phyloP scores from a whole-genome alignment of 2,888 invertebrate species.

The Zhengitettix transpicula region DNA sequence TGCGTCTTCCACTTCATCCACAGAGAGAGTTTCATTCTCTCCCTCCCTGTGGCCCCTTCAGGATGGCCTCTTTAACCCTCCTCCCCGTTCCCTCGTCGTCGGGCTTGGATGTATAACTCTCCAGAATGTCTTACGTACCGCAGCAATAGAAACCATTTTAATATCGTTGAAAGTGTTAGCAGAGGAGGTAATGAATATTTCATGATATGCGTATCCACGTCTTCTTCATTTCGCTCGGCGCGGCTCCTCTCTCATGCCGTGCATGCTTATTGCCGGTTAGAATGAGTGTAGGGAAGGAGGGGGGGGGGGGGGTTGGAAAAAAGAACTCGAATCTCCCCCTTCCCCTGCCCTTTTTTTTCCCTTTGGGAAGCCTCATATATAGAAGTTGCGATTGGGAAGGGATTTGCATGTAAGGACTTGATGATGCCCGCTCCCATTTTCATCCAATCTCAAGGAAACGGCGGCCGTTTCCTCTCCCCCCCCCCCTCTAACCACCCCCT shows the following conservation, averaged over 20 bases:
- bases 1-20: not conserved
- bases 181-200: slow-evolving; percentile 27
- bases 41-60: not conserved
- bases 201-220: slow-evolving; percentile 25
- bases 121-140: slow-evolving; percentile 1
- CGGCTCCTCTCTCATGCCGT: not conserved
- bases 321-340: not conserved
- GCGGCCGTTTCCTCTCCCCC: not conserved
- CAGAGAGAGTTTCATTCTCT: not conserved
- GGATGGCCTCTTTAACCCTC: not conserved
- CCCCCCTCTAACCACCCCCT: not conserved
- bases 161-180: slow-evolving; percentile 28
- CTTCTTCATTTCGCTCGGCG: not conserved
- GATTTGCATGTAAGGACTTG: slow-evolving; percentile 1
- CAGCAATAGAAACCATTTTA: slow-evolving; percentile 20
- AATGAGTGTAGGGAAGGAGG: not conserved
- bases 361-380: not conserved
- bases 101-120: not conserved
- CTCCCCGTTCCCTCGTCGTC: not conserved
- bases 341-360: too few relatives aligned
- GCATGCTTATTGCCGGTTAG: not conserved
- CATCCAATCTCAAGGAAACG: slow-evolving; percentile 9
- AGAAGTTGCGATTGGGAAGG: not conserved
- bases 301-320: not conserved
- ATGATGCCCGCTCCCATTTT: slow-evolving; percentile 2